Base-by-base conservation (phyloP, 2,797 vertebrate species). In the Acanthiza pusilla region DNA sequence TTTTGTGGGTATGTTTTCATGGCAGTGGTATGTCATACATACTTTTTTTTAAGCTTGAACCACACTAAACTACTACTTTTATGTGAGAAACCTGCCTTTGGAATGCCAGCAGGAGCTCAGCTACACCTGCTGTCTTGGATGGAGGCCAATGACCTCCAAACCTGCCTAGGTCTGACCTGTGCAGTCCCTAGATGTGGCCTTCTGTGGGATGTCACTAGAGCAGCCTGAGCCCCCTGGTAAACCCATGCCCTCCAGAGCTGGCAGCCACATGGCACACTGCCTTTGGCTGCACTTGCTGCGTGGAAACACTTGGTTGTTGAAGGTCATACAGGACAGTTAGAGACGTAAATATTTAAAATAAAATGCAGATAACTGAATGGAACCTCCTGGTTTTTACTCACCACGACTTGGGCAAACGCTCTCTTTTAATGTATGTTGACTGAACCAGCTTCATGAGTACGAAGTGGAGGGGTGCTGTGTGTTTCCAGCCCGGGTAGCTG, bases 1-100 rank as follows among this genome's bases (percentile, higher is more conserved):
- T 75, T 96, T 95, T 94, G 90, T 91, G 73, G 76, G 40, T 45
- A 55, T 78, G 63, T 94, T 87, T 94, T 85, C 5, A 0, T 75
- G 71, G 48, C 66, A 81, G 43, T 55, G 34, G 40, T 84, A 70
- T 84, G 73, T 47, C 53, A 38, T 89, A 25, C 19, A 6, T 70
- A 27, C 5, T 13, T 30, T 42, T 38, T 85, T 63, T 81, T 74
- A 8, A 65, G 47, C 42, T 91, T 45, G 43, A 90, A 40, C 42
- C 65, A 47, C 7, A 36, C 65, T 43, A 72, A 83, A 57, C 55
- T 83, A 58, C 68, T 74, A 68, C 32, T 63, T 61, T 48, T 54
- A 36, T 40, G n/a, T 53, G 54, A 58, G 72, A 83, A 48, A 55
- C 13, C 30, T 85, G 45, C 29, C 27, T 81, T 88, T 54, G 18